Evolutionary conservation across 1,140 invertebrate species (phyloP), one percentile per base, ranked within the genome.

Genomic region (Trachymyrmex cornetzi): DNA sequence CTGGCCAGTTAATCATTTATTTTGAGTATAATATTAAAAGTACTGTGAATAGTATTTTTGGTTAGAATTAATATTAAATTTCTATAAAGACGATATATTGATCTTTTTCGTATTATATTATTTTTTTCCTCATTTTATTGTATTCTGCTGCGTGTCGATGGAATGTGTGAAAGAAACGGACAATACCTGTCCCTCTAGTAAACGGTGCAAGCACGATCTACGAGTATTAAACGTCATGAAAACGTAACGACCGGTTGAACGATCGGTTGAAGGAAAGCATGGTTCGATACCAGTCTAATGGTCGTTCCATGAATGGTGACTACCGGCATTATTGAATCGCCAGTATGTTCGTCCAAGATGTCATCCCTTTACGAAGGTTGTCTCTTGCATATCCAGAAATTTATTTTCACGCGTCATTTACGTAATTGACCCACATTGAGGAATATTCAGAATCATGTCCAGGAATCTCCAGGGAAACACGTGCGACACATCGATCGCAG

Each of bases 221-320:
- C 61, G 66, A 67, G 59, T 85, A 91, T 88, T 79, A 84, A 91
- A 77, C 22, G 30, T 53, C 48, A 38, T n/a, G 11, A 55, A 50
- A 72, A 82, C 66, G 74, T 66, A 79, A 89, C 72, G 85, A 61
- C 2, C n/a, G 4, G 2, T 14, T 12, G 48, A 50, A 9, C 9
- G 38, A 44, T 89, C 34, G 48, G 79, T 84, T 11, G 24, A 64
- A 79, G 12, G 19, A 1, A 44, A 30, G 30, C 27, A 48, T 22
- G 19, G 14, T 57, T 34, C 38, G 38, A 44, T 44, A 44, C 53
- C 22, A 72, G 77, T 77, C 16, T 64, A 55, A 24, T 19, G n/a
- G 24, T 16, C 16, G 6, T 57, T 50, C 24, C 19, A 1, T 24
- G 22, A 59, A 57, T 22, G 24, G n/a, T 24, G 53, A 57, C n/a